Evolutionary conservation across 1,140 invertebrate species (phyloP).

Genomic region (Luehdorfia chinensis): DNA sequence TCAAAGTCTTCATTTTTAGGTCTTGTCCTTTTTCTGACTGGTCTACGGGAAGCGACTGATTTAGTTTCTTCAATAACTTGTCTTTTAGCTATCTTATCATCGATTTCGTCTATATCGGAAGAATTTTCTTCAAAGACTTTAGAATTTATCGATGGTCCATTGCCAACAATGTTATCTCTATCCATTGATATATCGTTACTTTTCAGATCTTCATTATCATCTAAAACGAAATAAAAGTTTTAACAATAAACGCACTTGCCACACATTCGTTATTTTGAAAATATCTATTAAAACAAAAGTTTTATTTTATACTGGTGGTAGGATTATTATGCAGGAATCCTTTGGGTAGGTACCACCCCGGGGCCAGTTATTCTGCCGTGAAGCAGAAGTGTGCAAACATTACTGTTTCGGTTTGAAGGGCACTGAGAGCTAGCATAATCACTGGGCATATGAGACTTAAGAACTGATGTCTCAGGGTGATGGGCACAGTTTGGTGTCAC

Average conservation of each 20-base stretch:
- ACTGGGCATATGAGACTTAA: no score
- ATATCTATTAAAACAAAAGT: no score
- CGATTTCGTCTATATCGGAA: constrained; percentile 63
- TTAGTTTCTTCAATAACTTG: constrained; percentile 22
- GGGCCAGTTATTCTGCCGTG: no score
- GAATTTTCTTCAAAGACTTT: constrained; percentile 68
- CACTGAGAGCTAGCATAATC: no score
- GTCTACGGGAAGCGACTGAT: constrained; percentile 63
- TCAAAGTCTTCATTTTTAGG: constrained; percentile 82
- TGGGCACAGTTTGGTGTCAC: no score
- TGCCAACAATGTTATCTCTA: constrained; percentile 30
- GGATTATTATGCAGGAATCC: no score
- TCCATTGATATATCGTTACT: constrained; percentile 24
- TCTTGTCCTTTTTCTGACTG: constrained; percentile 81
- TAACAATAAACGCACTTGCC: background rate
- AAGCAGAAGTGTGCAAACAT: no score
- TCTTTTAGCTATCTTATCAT: constrained; percentile 46
- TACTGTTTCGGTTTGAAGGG: no score
- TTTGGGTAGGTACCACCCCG: no score
- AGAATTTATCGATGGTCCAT: constrained; percentile 35
- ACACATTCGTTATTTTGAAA: no score
- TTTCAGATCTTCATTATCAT: constrained; percentile 34
- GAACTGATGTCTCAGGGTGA: no score
- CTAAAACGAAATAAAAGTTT: constrained; percentile 37
- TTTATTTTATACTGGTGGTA: no score